Evolutionary conservation across 1,140 invertebrate species (phyloP).

Genomic region (Heliconius congener): DNA sequence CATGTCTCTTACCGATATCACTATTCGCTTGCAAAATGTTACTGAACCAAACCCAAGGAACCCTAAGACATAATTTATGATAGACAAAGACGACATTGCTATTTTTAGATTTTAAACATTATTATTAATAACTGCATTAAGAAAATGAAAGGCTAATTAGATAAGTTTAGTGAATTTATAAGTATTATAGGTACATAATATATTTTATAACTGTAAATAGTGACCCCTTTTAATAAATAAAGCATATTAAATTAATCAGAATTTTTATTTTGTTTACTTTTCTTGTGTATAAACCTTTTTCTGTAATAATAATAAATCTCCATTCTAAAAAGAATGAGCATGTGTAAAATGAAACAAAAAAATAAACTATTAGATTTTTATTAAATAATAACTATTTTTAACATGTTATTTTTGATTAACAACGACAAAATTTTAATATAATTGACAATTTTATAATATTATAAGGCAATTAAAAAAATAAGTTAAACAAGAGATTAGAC

Average conservation of each 20-base stretch:
- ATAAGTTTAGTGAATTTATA: slow-evolving; percentile 39
- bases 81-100: no score
- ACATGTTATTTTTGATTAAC: no score
- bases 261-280: neutral
- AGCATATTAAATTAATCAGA: neutral
- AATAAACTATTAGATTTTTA: no score
- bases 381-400: no score
- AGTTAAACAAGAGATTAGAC: no score
- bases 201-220: slow-evolving; percentile 24
- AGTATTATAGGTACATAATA: slow-evolving; percentile 26
- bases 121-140: slow-evolving; percentile 10
- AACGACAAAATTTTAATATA: no score
- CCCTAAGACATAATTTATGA: slow-evolving; percentile 31
- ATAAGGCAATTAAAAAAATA: no score
- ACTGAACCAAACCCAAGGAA: slow-evolving; percentile 73
- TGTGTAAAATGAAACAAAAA: neutral
- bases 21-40: slow-evolving; percentile 65
- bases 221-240: slow-evolving; percentile 26
- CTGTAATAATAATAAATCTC: no score
- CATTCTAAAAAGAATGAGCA: no score
- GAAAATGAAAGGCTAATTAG: slow-evolving; percentile 55
- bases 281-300: neutral
- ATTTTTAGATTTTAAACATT: neutral
- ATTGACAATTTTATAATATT: no score
- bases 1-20: slow-evolving; percentile 82